Conservation (phyloP, 2,888 invertebrate genomes). For the Atethmia centrago region DNA sequence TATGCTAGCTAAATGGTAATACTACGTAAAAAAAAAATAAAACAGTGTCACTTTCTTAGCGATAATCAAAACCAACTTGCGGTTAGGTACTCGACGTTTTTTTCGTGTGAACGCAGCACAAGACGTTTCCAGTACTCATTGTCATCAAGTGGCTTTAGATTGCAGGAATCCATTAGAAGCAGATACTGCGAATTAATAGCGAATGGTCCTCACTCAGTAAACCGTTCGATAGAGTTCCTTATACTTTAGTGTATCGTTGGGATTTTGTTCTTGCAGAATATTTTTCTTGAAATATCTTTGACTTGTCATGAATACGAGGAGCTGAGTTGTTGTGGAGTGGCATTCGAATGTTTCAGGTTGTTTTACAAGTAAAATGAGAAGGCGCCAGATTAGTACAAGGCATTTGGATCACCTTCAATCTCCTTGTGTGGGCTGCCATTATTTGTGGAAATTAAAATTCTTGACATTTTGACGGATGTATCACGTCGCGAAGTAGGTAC, state of each 20-base stretch:
- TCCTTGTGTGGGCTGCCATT: neutral
- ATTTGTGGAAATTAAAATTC: neutral
- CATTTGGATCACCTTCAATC: neutral
- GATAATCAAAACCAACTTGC: neutral
- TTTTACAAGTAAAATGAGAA: neutral
- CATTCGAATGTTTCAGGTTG: neutral
- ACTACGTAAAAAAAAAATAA: neutral
- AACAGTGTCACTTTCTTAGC: neutral
- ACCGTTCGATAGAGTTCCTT: conserved; percentile 33
- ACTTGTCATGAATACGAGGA: neutral
- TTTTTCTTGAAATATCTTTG: conserved; percentile 3
- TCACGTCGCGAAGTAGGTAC: too few relatives aligned
- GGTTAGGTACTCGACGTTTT: conserved; percentile 20
- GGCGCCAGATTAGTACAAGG: neutral
- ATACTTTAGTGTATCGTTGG: conserved; percentile 11
- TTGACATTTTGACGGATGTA: too few relatives aligned
- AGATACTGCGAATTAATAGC: conserved; percentile 77
- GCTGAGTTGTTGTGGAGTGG: neutral
- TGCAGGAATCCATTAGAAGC: conserved; percentile 79
- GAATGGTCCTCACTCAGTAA: conserved; percentile 55
- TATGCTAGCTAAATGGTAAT: neutral
- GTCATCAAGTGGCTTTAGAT: conserved; percentile 76
- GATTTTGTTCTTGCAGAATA: conserved; percentile 5
- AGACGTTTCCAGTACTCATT: conserved; percentile 67
- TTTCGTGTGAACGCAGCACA: conserved; percentile 64